Base-by-base conservation (phyloP, 2,113 vertebrate genomes). In the Alligator mississippiensis region DNA sequence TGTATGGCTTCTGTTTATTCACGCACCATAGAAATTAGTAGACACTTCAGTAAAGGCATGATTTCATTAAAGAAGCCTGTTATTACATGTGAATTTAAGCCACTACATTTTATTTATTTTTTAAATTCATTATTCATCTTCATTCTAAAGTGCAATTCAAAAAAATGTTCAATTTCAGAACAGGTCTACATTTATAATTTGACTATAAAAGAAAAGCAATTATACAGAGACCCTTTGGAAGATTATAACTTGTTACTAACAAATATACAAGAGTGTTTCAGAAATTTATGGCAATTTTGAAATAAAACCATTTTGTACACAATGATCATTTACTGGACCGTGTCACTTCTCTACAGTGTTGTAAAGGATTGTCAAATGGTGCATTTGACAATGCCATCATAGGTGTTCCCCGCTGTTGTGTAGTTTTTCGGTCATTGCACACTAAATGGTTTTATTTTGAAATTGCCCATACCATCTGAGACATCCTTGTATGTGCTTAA, bases 1-100 rank as follows among this genome's bases (percentile, higher is more conserved):
- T 92, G 95, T 95, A 95, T 94, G 87, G 85, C 95, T 92, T 96
- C 94, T 93, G 80, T 93, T 94, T 94, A 89, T 91, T 91, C 84
- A 89, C 72, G 78, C 90, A 94, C 85, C 89, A 91, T 75, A 84
- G 90, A 88, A 90, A 88, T 93, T 84, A 95, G 88, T 93, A 77
- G 92, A 77, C 75, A 70, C n/a, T 84, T 76, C 58, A 89, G 16
- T 89, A 84, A 95, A 94, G 61, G 78, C 74, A 95, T 88, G 82
- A 30, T 68, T 92, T 93, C 9, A 0, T 85, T 77, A 92, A 28
- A 38, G 68, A 60, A 92, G 18, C 0, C 22, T 64, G 60, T 34
- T 68, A 88, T 81, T 61, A 90, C 60, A 85, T 83, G 70, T 80
- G 54, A 63, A 63, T 88, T 91, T 80, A 58, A 34, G 6, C 2